Conservation (phyloP, 1,140 invertebrate species). For the Eumaeus atala region DNA sequence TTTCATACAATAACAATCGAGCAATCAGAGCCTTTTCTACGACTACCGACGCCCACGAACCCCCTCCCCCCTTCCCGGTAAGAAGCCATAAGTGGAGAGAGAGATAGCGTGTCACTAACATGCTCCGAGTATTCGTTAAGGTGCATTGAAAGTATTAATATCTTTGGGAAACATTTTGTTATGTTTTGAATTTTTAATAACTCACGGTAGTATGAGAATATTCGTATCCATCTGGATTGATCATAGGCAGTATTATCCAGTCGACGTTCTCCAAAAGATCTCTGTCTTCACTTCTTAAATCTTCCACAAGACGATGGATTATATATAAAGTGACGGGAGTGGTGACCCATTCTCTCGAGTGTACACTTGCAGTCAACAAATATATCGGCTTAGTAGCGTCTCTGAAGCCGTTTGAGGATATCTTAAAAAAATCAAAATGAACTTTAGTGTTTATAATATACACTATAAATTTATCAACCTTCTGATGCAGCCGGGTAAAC, state of each 20-base stretch:
- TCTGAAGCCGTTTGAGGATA: constrained; percentile 35
- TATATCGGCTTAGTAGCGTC: constrained; percentile 40
- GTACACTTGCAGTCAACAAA: constrained; percentile 74
- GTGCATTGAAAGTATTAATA: too few species aligned
- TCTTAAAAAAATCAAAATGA: constrained; percentile 22
- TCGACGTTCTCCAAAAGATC: constrained; percentile 41
- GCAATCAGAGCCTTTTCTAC: too few species aligned
- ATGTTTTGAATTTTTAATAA: background rate
- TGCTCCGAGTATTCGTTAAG: too few species aligned
- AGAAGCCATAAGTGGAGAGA: too few species aligned
- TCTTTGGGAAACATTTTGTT: too few species aligned
- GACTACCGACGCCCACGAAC: too few species aligned
- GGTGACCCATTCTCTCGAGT: constrained; percentile 83
- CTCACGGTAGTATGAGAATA: constrained; percentile 50
- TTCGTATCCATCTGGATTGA: constrained; percentile 76
- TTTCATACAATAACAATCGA: too few species aligned
- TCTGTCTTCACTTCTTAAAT: constrained; percentile 38
- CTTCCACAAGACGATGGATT: constrained; percentile 75
- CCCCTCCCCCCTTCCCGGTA: too few species aligned
- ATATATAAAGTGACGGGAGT: constrained; percentile 77
- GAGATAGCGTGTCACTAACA: too few species aligned
- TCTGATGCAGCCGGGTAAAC: too few species aligned
- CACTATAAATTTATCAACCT: too few species aligned
- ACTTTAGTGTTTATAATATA: too few species aligned
- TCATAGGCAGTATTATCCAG: constrained; percentile 72